A percentile compares a stretch with the other conserved stretches of the same genome.
These are phyloP conservation scores for Callosobruchus maculatus DNA, from an alignment of 2,888 invertebrate species.

Conservation along the genomic window DNA sequence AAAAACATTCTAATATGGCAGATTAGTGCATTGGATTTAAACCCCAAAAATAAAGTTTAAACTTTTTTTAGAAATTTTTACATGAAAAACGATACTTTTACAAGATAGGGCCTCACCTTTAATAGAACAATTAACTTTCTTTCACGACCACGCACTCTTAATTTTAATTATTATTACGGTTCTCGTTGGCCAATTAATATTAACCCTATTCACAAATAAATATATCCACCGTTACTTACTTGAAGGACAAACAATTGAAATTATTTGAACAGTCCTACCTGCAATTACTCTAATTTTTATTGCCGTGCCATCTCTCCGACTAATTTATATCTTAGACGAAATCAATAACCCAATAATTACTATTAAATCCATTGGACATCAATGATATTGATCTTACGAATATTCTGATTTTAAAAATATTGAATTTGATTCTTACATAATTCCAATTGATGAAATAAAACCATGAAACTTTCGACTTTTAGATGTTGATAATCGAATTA, in stretches of 20 bases:
- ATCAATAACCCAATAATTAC: conserved; percentile 56
- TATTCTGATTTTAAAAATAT: conserved; percentile 57
- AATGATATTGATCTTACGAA: conserved; percentile 56
- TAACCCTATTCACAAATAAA: conserved; percentile 56
- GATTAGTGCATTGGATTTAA: conserved; percentile 64
- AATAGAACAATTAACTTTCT: conserved; percentile 65
- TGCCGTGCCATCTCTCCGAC: conserved; percentile 58
- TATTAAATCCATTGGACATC: conserved; percentile 62
- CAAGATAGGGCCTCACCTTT: conserved; percentile 61
- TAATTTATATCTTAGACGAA: conserved; percentile 63
- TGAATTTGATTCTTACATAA: conserved; percentile 64
- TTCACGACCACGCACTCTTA: conserved; percentile 61
- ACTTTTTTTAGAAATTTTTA: conserved; percentile 62
- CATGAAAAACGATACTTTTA: conserved; percentile 56
- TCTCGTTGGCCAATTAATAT: conserved; percentile 57
- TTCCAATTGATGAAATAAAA: conserved; percentile 47
- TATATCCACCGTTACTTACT: conserved; percentile 57
- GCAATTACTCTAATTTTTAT: conserved; percentile 61
- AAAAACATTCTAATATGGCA: conserved; percentile 60
- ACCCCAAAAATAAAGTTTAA: conserved; percentile 46
- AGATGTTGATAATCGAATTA: conserved; percentile 62
- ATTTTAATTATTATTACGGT: conserved; percentile 61
- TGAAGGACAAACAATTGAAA: conserved; percentile 60
- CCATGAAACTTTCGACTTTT: conserved; percentile 55
- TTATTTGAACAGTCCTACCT: conserved; percentile 63